These are phyloP conservation scores for Tachyglossus aculeatus DNA, from an alignment of 2,797 vertebrate species.

Conservation along the genomic window DNA sequence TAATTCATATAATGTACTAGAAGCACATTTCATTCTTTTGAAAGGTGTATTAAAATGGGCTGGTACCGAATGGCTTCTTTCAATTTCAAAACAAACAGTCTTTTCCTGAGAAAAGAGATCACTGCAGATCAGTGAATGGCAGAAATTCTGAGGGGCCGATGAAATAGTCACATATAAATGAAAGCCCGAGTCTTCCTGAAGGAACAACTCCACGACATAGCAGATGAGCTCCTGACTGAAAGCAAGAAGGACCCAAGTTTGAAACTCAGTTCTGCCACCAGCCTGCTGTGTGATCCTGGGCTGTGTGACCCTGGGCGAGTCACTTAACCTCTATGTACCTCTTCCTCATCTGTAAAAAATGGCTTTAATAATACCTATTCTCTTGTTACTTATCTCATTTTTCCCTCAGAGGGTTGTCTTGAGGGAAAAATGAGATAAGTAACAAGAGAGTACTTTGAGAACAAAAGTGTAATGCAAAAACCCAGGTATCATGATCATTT, in stretches of 20 bases:
- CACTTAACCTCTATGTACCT: background rate
- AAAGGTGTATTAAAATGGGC: constrained; percentile 38
- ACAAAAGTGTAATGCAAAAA: no score
- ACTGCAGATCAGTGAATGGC: background rate
- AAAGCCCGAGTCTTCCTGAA: background rate
- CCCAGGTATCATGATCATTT: no score
- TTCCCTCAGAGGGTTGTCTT: no score
- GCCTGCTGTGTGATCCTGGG: background rate
- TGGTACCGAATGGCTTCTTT: constrained; percentile 42
- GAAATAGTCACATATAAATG: background rate
- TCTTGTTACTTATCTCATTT: no score
- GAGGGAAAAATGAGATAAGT: no score
- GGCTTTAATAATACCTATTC: no score
- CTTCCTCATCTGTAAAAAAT: background rate
- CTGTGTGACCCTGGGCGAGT: background rate
- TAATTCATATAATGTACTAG: constrained; percentile 57
- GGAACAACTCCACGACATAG: no score
- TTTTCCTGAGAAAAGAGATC: constrained; percentile 28
- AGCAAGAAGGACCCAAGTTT: background rate
- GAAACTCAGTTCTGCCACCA: background rate
- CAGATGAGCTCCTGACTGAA: no score
- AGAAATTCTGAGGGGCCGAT: background rate
- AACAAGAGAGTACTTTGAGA: no score
- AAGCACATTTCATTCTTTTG: constrained; percentile 52
- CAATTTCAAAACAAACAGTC: constrained; percentile 53